Percentiles rank a stretch among this genome's conserved stretches.
Evolutionary conservation across 1,140 invertebrate genomes (phyloP).

Genomic region (Gerris buenoi): DNA sequence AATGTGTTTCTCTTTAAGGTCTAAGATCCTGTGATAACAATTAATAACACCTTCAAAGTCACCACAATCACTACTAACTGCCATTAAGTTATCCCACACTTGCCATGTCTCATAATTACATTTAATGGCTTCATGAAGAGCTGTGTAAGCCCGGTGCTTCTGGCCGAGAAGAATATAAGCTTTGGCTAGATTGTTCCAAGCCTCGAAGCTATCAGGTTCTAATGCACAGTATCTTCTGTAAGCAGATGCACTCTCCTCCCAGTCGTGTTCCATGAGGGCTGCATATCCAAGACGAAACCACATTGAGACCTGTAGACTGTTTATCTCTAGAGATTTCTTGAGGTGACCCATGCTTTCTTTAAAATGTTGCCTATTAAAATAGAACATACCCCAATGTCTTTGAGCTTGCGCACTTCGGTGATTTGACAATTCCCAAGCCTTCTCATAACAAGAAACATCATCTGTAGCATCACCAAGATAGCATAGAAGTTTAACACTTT

Average conservation of each 20-base stretch:
- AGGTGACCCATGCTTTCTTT: constrained; percentile 59
- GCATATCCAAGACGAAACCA: constrained; percentile 80
- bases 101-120: constrained; percentile 93
- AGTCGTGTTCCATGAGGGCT: constrained; percentile 60
- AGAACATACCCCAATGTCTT: constrained; percentile 65
- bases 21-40: constrained; percentile 67
- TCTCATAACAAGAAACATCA: constrained; percentile 55
- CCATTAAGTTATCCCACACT: constrained; percentile 89
- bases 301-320: constrained; percentile 63
- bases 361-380: constrained; percentile 60
- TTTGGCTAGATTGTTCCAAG: constrained; percentile 94
- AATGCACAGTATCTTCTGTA: constrained; percentile 75
- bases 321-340: constrained; percentile 63
- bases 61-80: constrained; percentile 60
- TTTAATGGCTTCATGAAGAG: constrained; percentile 75
- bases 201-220: constrained; percentile 79
- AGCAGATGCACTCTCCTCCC: constrained; percentile 63
- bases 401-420: constrained; percentile 62
- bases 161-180: constrained; percentile 77
- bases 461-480: constrained; percentile 69
- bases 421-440: constrained; percentile 79
- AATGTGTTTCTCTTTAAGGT: constrained; percentile 64
- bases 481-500: constrained; percentile 76
- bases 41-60: constrained; percentile 61
- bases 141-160: constrained; percentile 66